A percentile compares a stretch with the other conserved stretches of the same genome.
phyloP scores from a whole-genome alignment of 2,113 vertebrate genomes.

The Silurus asotus region DNA sequence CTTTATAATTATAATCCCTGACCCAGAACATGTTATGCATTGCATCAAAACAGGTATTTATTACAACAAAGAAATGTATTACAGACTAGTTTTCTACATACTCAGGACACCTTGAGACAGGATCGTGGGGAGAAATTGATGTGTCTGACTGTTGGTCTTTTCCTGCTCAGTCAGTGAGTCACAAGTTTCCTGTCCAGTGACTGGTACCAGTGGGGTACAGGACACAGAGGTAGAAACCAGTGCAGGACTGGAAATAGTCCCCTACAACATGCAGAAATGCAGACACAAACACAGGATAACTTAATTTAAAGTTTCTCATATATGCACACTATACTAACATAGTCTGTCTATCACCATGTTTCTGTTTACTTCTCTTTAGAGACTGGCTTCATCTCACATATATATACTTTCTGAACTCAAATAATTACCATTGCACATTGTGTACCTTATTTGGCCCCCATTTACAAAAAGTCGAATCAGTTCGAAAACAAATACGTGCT shows the following conservation, averaged over 20 bases:
- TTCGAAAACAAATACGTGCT: neutral
- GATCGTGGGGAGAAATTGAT: slow-evolving; percentile 70
- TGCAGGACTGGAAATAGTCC: slow-evolving; percentile 65
- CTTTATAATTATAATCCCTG: neutral
- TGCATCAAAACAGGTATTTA: neutral
- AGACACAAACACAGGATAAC: neutral
- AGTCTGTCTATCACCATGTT: neutral
- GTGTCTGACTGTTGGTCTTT: slow-evolving; percentile 63
- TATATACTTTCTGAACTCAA: neutral
- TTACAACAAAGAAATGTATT: neutral
- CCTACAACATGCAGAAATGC: slow-evolving; percentile 37
- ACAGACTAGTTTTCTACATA: slow-evolving; percentile 45
- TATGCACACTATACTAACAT: neutral
- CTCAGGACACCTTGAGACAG: slow-evolving; percentile 73
- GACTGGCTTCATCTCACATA: neutral
- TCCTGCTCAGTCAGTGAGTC: slow-evolving; percentile 61
- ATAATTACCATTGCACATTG: neutral
- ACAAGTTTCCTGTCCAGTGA: slow-evolving; percentile 30
- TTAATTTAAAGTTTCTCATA: neutral
- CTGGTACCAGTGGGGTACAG: slow-evolving; percentile 58
- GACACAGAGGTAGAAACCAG: slow-evolving; percentile 75
- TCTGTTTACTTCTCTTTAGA: neutral
- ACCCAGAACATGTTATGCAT: neutral
- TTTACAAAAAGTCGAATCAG: neutral
- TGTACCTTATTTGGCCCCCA: neutral